Evolutionary conservation across 2,797 vertebrate species (phyloP).

Genomic region (Fistularia commersonii): DNA sequence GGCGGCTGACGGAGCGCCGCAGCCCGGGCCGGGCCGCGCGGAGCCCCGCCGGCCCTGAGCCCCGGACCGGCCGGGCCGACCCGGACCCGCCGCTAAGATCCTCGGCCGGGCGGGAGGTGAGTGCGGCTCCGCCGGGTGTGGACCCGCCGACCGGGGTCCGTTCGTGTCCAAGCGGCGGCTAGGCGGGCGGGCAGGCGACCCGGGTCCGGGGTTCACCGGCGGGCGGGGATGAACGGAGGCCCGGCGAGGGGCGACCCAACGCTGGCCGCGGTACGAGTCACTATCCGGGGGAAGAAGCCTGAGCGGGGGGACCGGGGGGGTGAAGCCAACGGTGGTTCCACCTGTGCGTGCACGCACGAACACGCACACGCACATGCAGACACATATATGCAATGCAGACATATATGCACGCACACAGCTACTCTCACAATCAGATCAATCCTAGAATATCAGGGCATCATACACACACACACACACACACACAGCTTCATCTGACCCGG

Average conservation of each 20-base stretch:
- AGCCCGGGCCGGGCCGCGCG: slow-evolving; percentile 27
- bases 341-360: neutral
- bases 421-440: slow-evolving; percentile 23
- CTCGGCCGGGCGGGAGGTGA: too few relatives aligned
- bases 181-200: too few relatives aligned
- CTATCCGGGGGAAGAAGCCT: neutral
- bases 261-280: too few relatives aligned
- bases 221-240: too few relatives aligned
- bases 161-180: too few relatives aligned
- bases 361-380: neutral
- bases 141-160: too few relatives aligned
- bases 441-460: slow-evolving; percentile 29
- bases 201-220: too few relatives aligned
- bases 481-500: slow-evolving; percentile 13
- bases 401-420: neutral
- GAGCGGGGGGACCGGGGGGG: neutral
- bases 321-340: slow-evolving; percentile 1
- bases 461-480: slow-evolving; percentile 29
- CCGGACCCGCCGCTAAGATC: too few relatives aligned
- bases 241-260: too few relatives aligned
- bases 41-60: slow-evolving; percentile 33
- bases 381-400: neutral
- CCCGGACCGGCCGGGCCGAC: too few relatives aligned
- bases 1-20: slow-evolving; percentile 29
- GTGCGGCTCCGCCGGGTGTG: too few relatives aligned